A percentile compares a stretch with the other conserved stretches of the same genome.
phyloP scores from a whole-genome alignment of 2,888 invertebrate genomes.

The Dasypogon diadema region DNA sequence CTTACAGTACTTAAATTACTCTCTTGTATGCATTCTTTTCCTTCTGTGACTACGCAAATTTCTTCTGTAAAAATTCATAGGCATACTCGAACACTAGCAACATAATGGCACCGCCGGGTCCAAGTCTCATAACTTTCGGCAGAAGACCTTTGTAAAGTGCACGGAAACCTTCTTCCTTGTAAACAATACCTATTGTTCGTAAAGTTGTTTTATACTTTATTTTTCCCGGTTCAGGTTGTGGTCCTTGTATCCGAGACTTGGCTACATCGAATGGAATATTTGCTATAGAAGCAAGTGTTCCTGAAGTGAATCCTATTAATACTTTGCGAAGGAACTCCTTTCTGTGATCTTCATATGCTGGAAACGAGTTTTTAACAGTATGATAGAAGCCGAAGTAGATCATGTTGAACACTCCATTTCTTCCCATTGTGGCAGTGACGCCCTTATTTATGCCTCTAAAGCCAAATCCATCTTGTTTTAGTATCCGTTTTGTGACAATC shows the following conservation, averaged over 20 bases:
- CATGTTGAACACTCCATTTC: constrained; percentile 94
- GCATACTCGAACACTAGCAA: constrained; percentile 91
- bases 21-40: neutral
- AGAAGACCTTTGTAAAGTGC: constrained; percentile 93
- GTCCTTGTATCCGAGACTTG: constrained; percentile 94
- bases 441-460: constrained; percentile 87
- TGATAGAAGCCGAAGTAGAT: constrained; percentile 97
- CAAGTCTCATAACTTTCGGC: constrained; percentile 90
- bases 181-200: constrained; percentile 79
- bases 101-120: constrained; percentile 97
- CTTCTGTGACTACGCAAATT: constrained; percentile 63
- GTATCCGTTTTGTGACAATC: constrained; percentile 83
- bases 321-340: constrained; percentile 82
- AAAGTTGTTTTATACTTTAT: constrained; percentile 85
- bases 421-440: constrained; percentile 86
- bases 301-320: constrained; percentile 87
- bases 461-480: constrained; percentile 82
- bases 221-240: constrained; percentile 79
- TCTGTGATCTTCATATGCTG: constrained; percentile 76
- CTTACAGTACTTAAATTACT: neutral
- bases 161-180: constrained; percentile 87
- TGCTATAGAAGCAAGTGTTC: constrained; percentile 85
- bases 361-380: constrained; percentile 82
- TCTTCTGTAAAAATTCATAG: constrained; percentile 77
- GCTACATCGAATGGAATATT: constrained; percentile 98